Conservation (phyloP, 2,888 invertebrate species). For the Mylabris sibirica region DNA sequence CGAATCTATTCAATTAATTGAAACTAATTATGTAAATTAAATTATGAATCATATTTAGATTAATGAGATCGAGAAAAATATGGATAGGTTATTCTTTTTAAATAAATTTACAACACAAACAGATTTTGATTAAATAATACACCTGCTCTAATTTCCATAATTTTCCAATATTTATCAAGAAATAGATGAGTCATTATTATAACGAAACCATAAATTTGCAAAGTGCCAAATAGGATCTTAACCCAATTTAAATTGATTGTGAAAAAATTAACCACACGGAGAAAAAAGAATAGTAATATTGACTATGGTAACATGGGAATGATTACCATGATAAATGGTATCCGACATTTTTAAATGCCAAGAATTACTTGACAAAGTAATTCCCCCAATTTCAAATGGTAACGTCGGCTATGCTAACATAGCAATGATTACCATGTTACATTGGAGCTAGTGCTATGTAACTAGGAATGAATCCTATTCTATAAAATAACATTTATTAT, state of each 20-base stretch:
- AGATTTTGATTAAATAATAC: background rate
- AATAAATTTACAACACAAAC: background rate
- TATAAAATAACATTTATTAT: no score
- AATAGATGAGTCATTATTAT: background rate
- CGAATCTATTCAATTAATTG: background rate
- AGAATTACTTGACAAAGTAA: no score
- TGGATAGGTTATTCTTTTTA: background rate
- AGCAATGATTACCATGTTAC: no score
- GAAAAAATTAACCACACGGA: no score
- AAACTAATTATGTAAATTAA: background rate
- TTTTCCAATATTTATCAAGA: background rate
- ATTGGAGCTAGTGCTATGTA: no score
- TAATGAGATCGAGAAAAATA: background rate
- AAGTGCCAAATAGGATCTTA: background rate
- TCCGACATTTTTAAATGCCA: no score
- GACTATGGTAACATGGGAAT: no score
- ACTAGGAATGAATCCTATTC: no score
- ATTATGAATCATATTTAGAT: background rate
- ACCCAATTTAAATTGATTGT: background rate
- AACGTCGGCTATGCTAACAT: no score
- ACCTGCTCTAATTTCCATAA: conserved; percentile 13
- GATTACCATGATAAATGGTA: no score
- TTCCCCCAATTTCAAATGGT: no score
- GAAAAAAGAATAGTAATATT: no score
- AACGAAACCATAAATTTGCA: background rate